These are phyloP conservation scores for Platalea minor DNA, from an alignment of 2,797 vertebrate species.

Conservation along the genomic window DNA sequence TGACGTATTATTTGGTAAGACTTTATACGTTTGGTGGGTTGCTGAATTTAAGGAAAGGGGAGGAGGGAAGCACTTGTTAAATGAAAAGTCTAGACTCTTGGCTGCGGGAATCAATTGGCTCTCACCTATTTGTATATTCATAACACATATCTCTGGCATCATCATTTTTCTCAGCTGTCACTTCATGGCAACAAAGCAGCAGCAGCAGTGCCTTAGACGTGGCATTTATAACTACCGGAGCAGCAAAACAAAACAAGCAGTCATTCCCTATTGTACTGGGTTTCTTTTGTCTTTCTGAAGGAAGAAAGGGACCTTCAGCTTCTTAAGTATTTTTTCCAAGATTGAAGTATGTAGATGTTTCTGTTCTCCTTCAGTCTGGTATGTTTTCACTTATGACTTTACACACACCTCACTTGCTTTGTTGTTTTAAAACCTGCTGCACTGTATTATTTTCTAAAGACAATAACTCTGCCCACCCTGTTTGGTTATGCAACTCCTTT, in stretches of 20 bases:
- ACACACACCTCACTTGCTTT: neutral
- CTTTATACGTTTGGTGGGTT: neutral
- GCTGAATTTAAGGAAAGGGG: neutral
- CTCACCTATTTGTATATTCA: constrained; percentile 45
- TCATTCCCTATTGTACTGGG: neutral
- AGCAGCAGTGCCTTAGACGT: neutral
- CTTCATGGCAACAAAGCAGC: neutral
- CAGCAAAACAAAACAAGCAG: constrained; percentile 30
- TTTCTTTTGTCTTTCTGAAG: neutral
- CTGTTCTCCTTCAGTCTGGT: neutral
- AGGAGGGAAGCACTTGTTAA: neutral
- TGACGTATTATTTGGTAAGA: neutral
- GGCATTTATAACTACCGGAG: neutral
- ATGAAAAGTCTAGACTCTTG: neutral
- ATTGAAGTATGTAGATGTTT: neutral
- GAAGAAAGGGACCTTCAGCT: neutral
- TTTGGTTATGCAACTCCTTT: constrained; percentile 12
- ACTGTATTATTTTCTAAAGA: neutral
- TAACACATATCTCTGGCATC: constrained; percentile 4
- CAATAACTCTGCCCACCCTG: neutral
- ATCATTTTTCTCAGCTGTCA: constrained; percentile 45
- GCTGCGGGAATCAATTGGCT: neutral
- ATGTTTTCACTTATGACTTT: neutral
- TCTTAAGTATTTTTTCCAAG: neutral
- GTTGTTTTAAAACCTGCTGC: neutral